Base-by-base conservation (phyloP, 2,888 invertebrate genomes). In the Lasioglossum marginatum region DNA sequence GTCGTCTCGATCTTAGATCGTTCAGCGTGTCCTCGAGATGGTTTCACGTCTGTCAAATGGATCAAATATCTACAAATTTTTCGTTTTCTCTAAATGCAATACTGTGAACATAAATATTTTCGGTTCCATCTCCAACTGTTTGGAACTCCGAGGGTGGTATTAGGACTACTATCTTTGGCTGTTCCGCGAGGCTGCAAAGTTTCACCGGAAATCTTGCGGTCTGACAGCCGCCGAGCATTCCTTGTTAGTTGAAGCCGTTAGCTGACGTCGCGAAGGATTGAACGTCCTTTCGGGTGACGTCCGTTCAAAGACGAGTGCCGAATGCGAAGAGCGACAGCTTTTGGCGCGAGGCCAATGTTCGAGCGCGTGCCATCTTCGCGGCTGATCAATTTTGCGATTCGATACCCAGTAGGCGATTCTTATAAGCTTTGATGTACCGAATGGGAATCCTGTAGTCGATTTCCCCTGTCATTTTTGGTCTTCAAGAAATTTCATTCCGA, bases 261-360 rank as follows among this genome's bases (percentile, higher is more conserved):
- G 16, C 60, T 31, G 31, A 63, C 60, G n/a, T 31, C 60, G 60
- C 27, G 31, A 16, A 63, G 60, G 60, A 63, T 63, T 63, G 60
- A 63, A 63, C 27, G 34, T 2, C 66, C 34, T 31, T 23, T 66
- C 31, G 10, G 10, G 34, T 23, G 31, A 66, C 34, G 34, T n/a
- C n/a, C n/a, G n/a, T 66, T 66, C 66, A 19, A 66, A 66, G 66
- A 34, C 66, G 34, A 66, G 19, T 19, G 31, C 19, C 66, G 66
- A 66, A 34, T 16, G 31, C 6, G 31, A 63, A 16, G 31, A 31
- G 60, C 60, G 60, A 31, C 27, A 31, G 60, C 43, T 16, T 31
- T 48, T 82, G 85, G 85, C 83, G 34, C 16, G 52, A 12, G 73
- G 85, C 83, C 85, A 83, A 1, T 31, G 16, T 31, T 19, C 8